Base-by-base conservation (phyloP, 2,113 vertebrate species). In the Crotalus tigris region DNA sequence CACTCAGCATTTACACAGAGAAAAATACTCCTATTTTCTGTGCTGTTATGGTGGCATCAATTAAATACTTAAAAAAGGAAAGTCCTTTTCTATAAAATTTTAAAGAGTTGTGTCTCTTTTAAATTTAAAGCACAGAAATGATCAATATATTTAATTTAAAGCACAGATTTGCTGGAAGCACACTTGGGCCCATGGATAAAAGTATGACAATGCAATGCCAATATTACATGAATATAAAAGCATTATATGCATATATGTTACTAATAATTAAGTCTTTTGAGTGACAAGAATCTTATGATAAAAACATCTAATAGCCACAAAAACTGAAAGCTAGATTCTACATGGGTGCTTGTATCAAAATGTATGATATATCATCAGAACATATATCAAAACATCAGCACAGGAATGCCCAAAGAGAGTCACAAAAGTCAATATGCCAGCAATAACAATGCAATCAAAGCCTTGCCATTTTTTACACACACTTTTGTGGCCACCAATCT, bases 11-110 rank as follows among this genome's bases (percentile, higher is more conserved):
- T 92, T 81, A 93, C 8, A 8, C 15, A 81, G 88, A 90, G 91
- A 51, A 85, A 92, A 8, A 29, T 58, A 69, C 2, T 0, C 15
- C 2, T 13, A 59, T 39, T 46, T 91, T 91, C 51, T 86, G 13
- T 17, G 17, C 0, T 91, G 58, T 2, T 44, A 54, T 23, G n/a
- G 9, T 51, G 91, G n/a, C 49, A 57, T 26, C 19, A 88, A 54
- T n/a, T 75, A 92, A 92, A 49, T 81, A 15, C 29, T 54, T 86
- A 92, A 46, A 12, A 94, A 92, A 91, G 33, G 29, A 53, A 69
- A 54, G 23, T 87, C 69, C 13, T 33, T 89, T 3, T 1, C 24
- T 15, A 21, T 17, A 24, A 0, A 0, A n/a, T 17, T 86, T 9
- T 59, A 26, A 91, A 24, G 0, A 33, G 21, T 21, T 90, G 46